Evolutionary conservation across 2,113 vertebrate genomes (phyloP).

Genomic region (Myotis yumanensis): DNA sequence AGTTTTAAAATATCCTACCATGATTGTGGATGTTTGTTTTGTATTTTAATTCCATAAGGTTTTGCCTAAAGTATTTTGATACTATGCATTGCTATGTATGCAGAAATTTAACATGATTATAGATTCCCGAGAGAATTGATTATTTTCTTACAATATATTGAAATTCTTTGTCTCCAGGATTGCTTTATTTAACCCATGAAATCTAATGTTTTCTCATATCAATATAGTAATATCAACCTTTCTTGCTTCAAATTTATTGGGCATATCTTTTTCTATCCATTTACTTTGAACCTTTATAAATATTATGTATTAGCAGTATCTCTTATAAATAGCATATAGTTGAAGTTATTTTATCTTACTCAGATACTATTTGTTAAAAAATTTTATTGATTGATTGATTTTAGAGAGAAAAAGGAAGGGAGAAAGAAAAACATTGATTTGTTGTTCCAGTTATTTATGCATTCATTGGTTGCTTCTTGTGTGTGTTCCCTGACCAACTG

Average conservation of each 20-base stretch:
- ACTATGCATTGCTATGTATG: background rate
- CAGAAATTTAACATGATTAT: background rate
- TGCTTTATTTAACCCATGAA: background rate
- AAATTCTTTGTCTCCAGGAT: background rate
- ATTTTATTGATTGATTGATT: background rate
- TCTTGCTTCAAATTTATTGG: background rate
- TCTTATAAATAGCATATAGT: background rate
- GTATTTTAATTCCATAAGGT: background rate
- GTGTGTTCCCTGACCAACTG: background rate
- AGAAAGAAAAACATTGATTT: background rate
- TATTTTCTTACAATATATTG: background rate
- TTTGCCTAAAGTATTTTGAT: background rate
- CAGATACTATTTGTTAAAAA: background rate
- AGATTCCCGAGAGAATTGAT: background rate
- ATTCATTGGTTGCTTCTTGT: background rate
- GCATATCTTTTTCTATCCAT: background rate
- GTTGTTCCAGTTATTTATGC: background rate
- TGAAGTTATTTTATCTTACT: conserved; percentile 15
- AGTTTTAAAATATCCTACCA: background rate
- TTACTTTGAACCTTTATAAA: background rate
- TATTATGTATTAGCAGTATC: background rate
- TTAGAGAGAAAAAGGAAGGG: background rate
- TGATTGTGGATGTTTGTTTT: background rate
- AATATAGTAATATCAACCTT: background rate
- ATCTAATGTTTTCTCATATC: background rate